Evolutionary conservation across 2,888 invertebrate species (phyloP), one percentile per base, ranked within the genome.

Genomic region (Eupithecia tripunctaria): DNA sequence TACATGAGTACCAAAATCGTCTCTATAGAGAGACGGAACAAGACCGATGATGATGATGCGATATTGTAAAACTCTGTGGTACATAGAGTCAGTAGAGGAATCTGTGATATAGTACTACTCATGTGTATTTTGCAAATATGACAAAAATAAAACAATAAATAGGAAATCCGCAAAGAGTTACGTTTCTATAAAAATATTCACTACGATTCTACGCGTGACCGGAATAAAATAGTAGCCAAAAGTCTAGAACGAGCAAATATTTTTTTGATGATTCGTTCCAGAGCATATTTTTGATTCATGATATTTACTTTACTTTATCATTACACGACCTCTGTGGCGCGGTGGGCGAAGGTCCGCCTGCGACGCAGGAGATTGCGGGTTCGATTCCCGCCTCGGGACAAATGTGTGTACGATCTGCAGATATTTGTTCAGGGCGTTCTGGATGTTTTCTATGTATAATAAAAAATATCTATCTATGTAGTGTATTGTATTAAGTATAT

Each of bases 201-300:
- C 18, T 56, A 6, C 10, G 4, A 47, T 29, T 47, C 14, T 10
- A 68, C 51, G 76, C 73, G 72, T 68, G 75, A 77, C 68, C 75
- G 78, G 79, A 80, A 76, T 77, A 60, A 77, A 62, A 1, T 36
- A 74, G 75, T 81, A 82, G 80, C 76, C 80, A 78, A 81, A 78
- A 74, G 70, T 65, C 82, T 87, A 88, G 88, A 91, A 90, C 88
- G 84, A 89, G 88, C 75, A 80, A 86, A 89, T 86, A 88, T 86
- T 82, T 82, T 70, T 70, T 72, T 70, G 64, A 72, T 59, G 21
- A 63, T 69, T 72, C 38, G 65, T 72, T 60, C 60, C 64, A 71
- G 59, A 63, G 15, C 51, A 68, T 25, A 27, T 27, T 62, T 43
- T 59, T 29, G 18, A 60, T 15, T 60, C 15, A 21, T 47, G n/a